A percentile compares a stretch with the other conserved stretches of the same genome.
Evolutionary conservation across 30 jellyfish, hydroid and myxozoan species (phyloP).

Genomic region (Nemopilema nomurai): DNA sequence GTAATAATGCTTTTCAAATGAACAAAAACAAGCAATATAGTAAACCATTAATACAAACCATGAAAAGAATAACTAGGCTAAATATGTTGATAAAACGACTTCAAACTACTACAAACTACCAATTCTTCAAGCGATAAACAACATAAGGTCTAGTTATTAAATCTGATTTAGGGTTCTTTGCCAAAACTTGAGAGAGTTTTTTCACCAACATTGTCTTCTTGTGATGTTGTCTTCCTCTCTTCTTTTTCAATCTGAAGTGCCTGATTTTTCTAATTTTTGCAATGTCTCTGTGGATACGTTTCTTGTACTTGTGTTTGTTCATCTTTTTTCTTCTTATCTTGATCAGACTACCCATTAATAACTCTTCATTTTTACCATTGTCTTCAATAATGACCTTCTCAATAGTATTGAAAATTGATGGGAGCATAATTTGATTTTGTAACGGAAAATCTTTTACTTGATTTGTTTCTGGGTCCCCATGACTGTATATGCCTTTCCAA

Average conservation of each 20-base stretch:
- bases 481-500: not conserved
- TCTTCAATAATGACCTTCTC: not conserved
- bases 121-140: slow-evolving; percentile 73
- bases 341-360: slow-evolving; percentile 56
- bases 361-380: not conserved
- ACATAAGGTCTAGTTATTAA: slow-evolving; percentile 77
- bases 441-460: slow-evolving; percentile 6
- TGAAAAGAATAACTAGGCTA: no score
- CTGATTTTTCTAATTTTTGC: slow-evolving; percentile 78
- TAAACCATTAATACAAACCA: no score
- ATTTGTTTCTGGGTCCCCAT: not conserved
- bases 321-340: slow-evolving; percentile 85
- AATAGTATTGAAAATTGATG: not conserved
- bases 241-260: slow-evolving; percentile 47
- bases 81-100: not conserved
- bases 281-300: slow-evolving; percentile 82
- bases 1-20: no score
- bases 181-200: slow-evolving; percentile 42
- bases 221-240: slow-evolving; percentile 46
- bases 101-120: slow-evolving; percentile 44
- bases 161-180: slow-evolving; percentile 80
- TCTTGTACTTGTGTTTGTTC: slow-evolving; percentile 90
- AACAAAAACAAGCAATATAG: no score
- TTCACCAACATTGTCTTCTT: slow-evolving; percentile 25
- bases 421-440: not conserved